phyloP scores from a whole-genome alignment of 1,140 invertebrate species.

The Drosophila insularis region DNA sequence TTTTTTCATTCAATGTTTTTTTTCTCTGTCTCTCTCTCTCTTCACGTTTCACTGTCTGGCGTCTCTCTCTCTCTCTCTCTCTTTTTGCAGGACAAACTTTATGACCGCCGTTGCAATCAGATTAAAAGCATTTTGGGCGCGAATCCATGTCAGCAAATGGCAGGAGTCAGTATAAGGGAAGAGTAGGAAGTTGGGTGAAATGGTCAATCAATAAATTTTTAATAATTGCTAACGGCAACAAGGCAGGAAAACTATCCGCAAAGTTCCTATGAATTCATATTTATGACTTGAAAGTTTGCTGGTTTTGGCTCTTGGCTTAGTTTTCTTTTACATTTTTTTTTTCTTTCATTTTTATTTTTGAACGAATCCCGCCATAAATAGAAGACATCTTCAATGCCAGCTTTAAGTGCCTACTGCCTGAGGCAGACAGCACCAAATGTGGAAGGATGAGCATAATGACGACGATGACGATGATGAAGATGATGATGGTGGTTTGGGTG shows the following conservation, averaged over 20 bases:
- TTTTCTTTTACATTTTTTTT: slow-evolving; percentile 12
- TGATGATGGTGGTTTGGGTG: background rate
- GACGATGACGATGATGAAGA: background rate
- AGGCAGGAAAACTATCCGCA: slow-evolving; percentile 55
- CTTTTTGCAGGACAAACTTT: slow-evolving; percentile 42
- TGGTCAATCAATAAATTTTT: slow-evolving; percentile 77
- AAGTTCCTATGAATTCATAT: slow-evolving; percentile 64
- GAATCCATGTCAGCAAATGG: slow-evolving; percentile 28
- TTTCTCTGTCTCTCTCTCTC: background rate
- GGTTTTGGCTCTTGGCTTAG: slow-evolving; percentile 40
- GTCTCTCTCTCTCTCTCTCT: slow-evolving; percentile 11
- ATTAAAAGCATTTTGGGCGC: slow-evolving; percentile 72
- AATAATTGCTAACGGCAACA: slow-evolving; percentile 69
- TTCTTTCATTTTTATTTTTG: background rate
- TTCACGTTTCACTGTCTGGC: background rate
- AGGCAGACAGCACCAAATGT: slow-evolving; percentile 2
- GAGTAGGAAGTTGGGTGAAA: slow-evolving; percentile 20
- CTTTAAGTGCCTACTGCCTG: slow-evolving; percentile 38
- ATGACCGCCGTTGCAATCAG: slow-evolving; percentile 69
- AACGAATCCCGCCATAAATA: background rate
- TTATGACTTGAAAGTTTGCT: slow-evolving; percentile 69
- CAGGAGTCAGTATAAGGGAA: slow-evolving; percentile 10
- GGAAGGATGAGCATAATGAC: background rate
- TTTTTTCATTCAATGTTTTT: slow-evolving; percentile 57
- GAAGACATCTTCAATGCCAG: slow-evolving; percentile 17